These are phyloP conservation scores for Apistogramma diplotaenia DNA, from an alignment of 2,113 vertebrate species.

Conservation along the genomic window DNA sequence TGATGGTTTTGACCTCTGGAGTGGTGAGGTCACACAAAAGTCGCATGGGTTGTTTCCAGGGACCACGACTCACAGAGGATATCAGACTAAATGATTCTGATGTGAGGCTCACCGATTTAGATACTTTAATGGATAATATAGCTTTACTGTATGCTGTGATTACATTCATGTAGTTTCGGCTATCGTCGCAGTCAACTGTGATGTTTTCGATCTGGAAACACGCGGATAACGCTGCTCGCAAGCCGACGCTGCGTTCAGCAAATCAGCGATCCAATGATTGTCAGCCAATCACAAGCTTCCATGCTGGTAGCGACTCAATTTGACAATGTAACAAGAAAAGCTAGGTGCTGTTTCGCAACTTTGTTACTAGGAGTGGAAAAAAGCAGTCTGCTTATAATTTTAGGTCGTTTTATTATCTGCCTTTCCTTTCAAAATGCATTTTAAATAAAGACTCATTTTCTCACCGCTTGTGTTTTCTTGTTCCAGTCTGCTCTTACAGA, in stretches of 20 bases:
- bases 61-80: background rate
- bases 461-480: background rate
- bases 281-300: background rate
- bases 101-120: background rate
- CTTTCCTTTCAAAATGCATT: background rate
- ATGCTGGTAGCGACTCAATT: background rate
- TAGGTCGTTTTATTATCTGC: background rate
- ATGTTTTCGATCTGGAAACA: too few species aligned
- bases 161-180: background rate
- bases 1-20: conserved; percentile 66
- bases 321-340: background rate
- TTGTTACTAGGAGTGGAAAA: background rate
- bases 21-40: conserved; percentile 24
- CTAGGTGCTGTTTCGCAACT: background rate
- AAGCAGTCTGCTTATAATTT: background rate
- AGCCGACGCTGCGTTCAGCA: background rate
- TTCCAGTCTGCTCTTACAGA: background rate
- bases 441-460: background rate
- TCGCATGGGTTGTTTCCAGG: conserved; percentile 16
- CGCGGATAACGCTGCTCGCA: too few species aligned
- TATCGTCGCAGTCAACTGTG: background rate
- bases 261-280: background rate
- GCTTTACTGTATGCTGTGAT: background rate
- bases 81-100: background rate
- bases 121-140: background rate